Percentiles rank a stretch among this genome's conserved stretches.
These are phyloP conservation scores for Orchesella cincta DNA, from an alignment of 1,140 invertebrate genomes.

Conservation along the genomic window DNA sequence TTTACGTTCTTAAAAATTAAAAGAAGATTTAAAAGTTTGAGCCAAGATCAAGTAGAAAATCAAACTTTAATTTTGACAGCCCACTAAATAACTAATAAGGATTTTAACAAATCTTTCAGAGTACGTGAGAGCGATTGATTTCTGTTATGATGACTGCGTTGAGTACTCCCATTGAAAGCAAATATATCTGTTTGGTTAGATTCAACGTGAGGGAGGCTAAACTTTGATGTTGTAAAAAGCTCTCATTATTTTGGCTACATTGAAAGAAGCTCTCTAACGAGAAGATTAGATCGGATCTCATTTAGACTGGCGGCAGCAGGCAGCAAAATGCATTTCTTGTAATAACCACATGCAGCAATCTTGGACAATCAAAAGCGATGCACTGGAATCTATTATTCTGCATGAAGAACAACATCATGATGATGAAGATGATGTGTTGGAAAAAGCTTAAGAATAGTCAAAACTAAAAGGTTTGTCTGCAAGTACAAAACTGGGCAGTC, in stretches of 20 bases:
- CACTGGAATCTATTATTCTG: not conserved
- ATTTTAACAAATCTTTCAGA: constrained; percentile 14
- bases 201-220: not conserved
- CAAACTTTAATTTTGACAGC: constrained; percentile 16
- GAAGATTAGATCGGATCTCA: not conserved
- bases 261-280: not conserved
- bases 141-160: not conserved
- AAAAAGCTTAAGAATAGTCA: not conserved
- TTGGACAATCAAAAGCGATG: too few species aligned
- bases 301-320: not conserved
- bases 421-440: not conserved
- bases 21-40: not conserved
- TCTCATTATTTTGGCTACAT: not conserved
- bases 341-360: not conserved
- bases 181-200: not conserved
- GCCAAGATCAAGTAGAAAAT: not conserved
- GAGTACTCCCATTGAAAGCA: not conserved
- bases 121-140: not conserved
- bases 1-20: not conserved
- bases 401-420: not conserved
- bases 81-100: not conserved
- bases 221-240: not conserved
- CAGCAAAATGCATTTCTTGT: not conserved
- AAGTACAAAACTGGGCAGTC: not conserved
- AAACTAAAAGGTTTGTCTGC: not conserved